Conservation (phyloP, 2,888 invertebrate genomes). For the Melinaea menophilus region DNA sequence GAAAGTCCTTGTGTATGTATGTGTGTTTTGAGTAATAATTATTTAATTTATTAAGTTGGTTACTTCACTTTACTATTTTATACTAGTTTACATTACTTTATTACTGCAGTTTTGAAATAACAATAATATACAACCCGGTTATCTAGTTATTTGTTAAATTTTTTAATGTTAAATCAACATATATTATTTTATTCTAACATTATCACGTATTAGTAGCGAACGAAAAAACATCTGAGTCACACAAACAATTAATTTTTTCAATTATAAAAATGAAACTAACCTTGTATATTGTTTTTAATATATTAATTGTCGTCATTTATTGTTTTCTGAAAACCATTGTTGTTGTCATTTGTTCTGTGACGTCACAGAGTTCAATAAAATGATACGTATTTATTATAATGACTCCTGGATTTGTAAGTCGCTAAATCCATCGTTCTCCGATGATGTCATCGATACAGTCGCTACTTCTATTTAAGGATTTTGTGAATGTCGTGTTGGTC, state of each 20-base stretch:
- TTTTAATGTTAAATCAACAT: too few species aligned
- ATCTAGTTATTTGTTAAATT: too few species aligned
- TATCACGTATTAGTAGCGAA: too few species aligned
- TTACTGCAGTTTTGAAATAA: constrained; percentile 17
- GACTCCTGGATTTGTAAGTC: constrained; percentile 31
- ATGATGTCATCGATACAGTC: constrained; percentile 48
- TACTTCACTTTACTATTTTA: too few species aligned
- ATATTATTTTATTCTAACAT: too few species aligned
- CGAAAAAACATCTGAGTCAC: too few species aligned
- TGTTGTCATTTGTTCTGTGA: not conserved
- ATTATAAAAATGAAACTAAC: too few species aligned
- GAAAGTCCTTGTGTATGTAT: constrained; percentile 14
- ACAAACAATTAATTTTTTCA: too few species aligned
- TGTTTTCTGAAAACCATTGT: too few species aligned
- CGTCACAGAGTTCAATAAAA: constrained; percentile 16
- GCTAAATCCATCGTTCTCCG: constrained; percentile 26
- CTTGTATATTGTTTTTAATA: too few species aligned
- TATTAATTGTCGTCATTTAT: too few species aligned
- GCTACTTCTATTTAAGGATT: constrained; percentile 28
- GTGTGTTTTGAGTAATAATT: constrained; percentile 28
- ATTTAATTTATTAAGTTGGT: constrained; percentile 23
- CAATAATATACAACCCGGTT: too few species aligned
- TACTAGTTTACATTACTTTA: constrained; percentile 33
- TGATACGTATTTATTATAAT: constrained; percentile 16
- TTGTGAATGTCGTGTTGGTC: constrained; percentile 24